A percentile compares a stretch with the other conserved stretches of the same genome.
Conservation (phyloP, 1,140 invertebrate species). For the Artemia franciscana region DNA sequence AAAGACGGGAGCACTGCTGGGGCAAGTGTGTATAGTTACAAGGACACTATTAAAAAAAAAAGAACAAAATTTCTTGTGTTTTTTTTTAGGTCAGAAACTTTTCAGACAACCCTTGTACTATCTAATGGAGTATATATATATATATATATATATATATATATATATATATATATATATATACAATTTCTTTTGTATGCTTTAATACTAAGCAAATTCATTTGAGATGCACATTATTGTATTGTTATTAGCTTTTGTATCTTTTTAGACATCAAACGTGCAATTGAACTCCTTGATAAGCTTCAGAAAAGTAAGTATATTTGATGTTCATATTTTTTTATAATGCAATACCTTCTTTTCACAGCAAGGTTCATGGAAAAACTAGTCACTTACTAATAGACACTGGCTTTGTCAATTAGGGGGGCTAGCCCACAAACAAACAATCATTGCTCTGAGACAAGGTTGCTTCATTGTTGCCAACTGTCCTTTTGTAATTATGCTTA, state of each 20-base stretch:
- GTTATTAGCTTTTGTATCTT: constrained; percentile 15
- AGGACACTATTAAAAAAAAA: no score
- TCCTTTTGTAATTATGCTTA: constrained; percentile 4
- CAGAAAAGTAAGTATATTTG: constrained; percentile 43
- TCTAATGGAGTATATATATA: no score
- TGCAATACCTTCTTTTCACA: constrained; percentile 12
- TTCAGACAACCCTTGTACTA: no score
- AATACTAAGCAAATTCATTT: no score
- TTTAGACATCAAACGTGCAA: constrained; percentile 75
- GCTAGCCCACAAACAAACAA: constrained; percentile 1
- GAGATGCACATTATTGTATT: no score
- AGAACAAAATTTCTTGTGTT: no score
- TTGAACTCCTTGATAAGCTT: constrained; percentile 79
- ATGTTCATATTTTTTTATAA: constrained; percentile 6
- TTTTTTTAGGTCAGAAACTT: no score
- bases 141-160: no score
- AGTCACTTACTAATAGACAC: constrained; percentile 6
- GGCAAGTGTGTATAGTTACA: no score
- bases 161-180: no score
- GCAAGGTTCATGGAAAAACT: neutral
- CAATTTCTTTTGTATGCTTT: no score
- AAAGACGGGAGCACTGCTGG: no score
- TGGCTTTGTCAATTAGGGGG: neutral
- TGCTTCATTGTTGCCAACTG: neutral
- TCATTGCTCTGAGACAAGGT: neutral